A percentile compares a stretch with the other conserved stretches of the same genome.
Conservation (phyloP, 2,113 vertebrate genomes). For the Aepyceros melampus region DNA sequence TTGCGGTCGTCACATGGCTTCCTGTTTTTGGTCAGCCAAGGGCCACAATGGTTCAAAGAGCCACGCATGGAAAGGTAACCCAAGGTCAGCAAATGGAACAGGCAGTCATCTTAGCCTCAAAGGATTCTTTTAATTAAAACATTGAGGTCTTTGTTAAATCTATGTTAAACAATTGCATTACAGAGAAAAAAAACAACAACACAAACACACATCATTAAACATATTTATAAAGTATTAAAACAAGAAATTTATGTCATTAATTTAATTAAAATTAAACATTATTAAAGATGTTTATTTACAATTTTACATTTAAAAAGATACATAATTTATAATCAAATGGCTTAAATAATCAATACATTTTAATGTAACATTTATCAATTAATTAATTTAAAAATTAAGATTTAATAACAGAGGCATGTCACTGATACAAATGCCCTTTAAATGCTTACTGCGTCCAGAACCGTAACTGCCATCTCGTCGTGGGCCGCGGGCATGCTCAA, state of each 20-base stretch:
- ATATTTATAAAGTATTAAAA: slow-evolving; percentile 75
- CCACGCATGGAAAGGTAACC: slow-evolving; percentile 97
- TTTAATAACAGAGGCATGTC: slow-evolving; percentile 65
- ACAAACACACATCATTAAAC: slow-evolving; percentile 79
- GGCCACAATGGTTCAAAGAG: slow-evolving; percentile 95
- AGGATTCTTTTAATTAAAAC: slow-evolving; percentile 99
- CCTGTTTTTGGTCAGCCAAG: slow-evolving; percentile 94
- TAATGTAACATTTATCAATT: slow-evolving; percentile 48
- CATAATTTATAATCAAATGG: slow-evolving; percentile 73
- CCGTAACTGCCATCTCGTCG: slow-evolving; percentile 92
- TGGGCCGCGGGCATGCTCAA: slow-evolving; percentile 87
- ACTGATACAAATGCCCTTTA: slow-evolving; percentile 71
- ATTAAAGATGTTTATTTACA: slow-evolving; percentile 68
- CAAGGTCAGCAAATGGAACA: slow-evolving; percentile 97
- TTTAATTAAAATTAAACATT: slow-evolving; percentile 76
- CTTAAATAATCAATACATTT: slow-evolving; percentile 65
- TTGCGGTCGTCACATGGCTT: slow-evolving; percentile 94
- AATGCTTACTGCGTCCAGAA: slow-evolving; percentile 93
- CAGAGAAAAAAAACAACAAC: slow-evolving; percentile 79
- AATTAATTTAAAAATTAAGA: slow-evolving; percentile 44
- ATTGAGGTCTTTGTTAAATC: slow-evolving; percentile 98
- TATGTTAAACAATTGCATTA: slow-evolving; percentile 91
- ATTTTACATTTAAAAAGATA: slow-evolving; percentile 69
- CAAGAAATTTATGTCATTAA: slow-evolving; percentile 75
- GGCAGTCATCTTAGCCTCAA: slow-evolving; percentile 94